Conservation (phyloP, 2,888 invertebrate species). For the Rugalucina vietnamica region DNA sequence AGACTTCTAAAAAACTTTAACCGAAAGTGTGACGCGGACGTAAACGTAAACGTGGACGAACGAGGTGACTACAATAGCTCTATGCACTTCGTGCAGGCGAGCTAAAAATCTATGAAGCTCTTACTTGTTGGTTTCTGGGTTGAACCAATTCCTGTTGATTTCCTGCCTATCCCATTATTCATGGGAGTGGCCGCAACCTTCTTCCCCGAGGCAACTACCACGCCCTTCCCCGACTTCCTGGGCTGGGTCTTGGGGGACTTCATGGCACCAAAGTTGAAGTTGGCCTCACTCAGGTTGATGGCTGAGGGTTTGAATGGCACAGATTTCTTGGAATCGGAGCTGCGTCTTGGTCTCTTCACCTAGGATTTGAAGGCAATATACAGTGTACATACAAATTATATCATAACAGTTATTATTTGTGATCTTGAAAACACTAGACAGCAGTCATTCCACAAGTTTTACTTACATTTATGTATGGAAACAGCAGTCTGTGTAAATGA, state of each 20-base stretch:
- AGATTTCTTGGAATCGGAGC: slow-evolving; percentile 57
- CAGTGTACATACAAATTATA: too few species aligned
- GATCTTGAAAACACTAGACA: too few species aligned
- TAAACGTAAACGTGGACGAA: too few species aligned
- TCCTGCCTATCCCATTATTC: slow-evolving; percentile 4
- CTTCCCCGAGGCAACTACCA: slow-evolving; percentile 17
- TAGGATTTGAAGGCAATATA: too few species aligned
- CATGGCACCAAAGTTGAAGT: slow-evolving; percentile 70
- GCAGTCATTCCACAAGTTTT: too few species aligned
- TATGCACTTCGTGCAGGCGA: too few species aligned
- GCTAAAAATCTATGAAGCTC: not conserved
- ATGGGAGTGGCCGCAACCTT: not conserved
- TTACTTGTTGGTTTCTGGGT: not conserved
- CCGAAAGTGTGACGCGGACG: too few species aligned
- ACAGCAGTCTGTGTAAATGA: too few species aligned
- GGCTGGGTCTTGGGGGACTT: slow-evolving; percentile 59
- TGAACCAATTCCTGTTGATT: slow-evolving; percentile 25
- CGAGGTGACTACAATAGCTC: too few species aligned
- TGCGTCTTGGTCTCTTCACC: slow-evolving; percentile 5
- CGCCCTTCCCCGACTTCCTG: slow-evolving; percentile 48
- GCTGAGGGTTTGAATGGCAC: slow-evolving; percentile 72
- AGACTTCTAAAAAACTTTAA: too few species aligned
- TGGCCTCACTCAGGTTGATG: slow-evolving; percentile 70
- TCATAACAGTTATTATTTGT: too few species aligned
- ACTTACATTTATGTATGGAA: too few species aligned